Conservation (phyloP, 2,113 vertebrate species). For the Petroica traversi region DNA sequence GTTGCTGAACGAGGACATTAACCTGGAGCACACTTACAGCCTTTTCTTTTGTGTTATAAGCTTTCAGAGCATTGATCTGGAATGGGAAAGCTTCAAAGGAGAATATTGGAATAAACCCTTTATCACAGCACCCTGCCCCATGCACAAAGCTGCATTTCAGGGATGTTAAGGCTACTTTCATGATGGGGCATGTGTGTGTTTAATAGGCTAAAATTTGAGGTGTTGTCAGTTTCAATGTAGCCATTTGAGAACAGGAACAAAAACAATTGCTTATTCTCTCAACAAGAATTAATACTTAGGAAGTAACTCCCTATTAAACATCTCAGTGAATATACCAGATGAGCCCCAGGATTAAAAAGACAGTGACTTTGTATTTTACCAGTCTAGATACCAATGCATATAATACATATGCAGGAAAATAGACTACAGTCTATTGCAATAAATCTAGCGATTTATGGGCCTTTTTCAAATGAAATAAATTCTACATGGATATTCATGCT, state of each 20-base stretch:
- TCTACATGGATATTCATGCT: neutral
- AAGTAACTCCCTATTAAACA: neutral
- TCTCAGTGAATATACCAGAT: neutral
- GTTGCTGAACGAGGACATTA: neutral
- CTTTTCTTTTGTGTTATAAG: neutral
- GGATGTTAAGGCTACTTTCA: neutral
- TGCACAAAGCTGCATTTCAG: neutral
- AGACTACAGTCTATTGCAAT: neutral
- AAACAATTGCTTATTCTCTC: neutral
- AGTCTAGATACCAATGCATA: neutral
- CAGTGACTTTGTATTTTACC: neutral
- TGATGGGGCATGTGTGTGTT: neutral
- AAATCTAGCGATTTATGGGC: neutral
- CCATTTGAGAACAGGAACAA: neutral
- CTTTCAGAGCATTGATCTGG: neutral
- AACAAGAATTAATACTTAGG: neutral
- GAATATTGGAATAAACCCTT: neutral
- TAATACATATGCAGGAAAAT: neutral
- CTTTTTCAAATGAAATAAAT: neutral
- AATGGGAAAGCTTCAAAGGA: neutral
- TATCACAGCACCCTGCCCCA: accelerated
- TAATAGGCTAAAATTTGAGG: neutral
- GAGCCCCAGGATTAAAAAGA: neutral
- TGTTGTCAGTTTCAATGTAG: neutral
- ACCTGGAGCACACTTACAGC: neutral